Conservation (phyloP, 2,888 invertebrate genomes). For the Apamea crenata region DNA sequence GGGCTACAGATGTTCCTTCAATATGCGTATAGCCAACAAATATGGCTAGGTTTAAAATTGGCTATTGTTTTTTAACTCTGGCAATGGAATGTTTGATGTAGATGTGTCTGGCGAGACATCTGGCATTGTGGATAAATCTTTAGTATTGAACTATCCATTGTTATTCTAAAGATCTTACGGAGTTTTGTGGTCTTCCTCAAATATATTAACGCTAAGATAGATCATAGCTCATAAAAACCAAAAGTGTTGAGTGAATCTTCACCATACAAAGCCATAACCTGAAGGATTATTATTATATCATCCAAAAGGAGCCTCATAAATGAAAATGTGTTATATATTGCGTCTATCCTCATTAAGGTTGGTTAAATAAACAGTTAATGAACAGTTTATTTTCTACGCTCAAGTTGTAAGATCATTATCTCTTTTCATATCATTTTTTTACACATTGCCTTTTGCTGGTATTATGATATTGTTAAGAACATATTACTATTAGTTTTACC, state of each 20-base stretch:
- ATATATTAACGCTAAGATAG: neutral
- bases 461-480: neutral
- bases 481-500: neutral
- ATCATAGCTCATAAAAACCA: neutral
- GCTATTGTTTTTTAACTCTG: conserved; percentile 7
- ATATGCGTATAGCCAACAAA: conserved; percentile 42
- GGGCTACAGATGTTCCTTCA: conserved; percentile 77
- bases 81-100: neutral
- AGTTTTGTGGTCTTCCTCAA: neutral
- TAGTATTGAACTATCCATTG: neutral
- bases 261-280: neutral
- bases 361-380: conserved; percentile 16
- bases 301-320: neutral
- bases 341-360: neutral
- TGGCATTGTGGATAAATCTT: neutral
- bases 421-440: neutral
- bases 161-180: neutral
- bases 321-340: neutral
- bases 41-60: conserved; percentile 33
- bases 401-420: neutral
- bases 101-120: conserved; percentile 1
- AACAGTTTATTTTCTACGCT: conserved; percentile 8
- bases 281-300: neutral
- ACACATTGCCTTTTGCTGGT: neutral
- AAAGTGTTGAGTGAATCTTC: neutral